phyloP scores from a whole-genome alignment of 2,113 vertebrate genomes.

The Tauraco erythrolophus region DNA sequence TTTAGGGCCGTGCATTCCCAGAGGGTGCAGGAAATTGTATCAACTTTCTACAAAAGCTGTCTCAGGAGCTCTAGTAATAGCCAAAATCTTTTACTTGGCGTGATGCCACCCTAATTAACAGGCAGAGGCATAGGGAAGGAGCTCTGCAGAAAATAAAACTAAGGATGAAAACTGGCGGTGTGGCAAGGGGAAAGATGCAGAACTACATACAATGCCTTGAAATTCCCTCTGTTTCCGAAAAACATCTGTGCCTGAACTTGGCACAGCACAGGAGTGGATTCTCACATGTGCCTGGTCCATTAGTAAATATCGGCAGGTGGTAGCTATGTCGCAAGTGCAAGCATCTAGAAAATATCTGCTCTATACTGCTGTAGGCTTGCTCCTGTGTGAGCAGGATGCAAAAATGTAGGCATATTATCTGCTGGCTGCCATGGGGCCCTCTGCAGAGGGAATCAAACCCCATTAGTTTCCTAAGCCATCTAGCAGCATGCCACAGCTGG shows the following conservation, averaged over 20 bases:
- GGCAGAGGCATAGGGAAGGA: neutral
- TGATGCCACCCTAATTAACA: neutral
- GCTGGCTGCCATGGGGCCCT: neutral
- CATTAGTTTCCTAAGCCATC: neutral
- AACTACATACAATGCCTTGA: neutral
- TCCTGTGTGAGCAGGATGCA: neutral
- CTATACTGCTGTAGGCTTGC: neutral
- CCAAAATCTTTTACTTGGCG: slow-evolving; percentile 22
- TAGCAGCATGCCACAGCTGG: neutral
- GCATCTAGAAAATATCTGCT: neutral
- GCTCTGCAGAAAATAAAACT: neutral
- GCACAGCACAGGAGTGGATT: neutral
- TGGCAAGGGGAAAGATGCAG: neutral
- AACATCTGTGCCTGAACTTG: neutral
- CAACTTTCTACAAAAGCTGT: slow-evolving; percentile 24
- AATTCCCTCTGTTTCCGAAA: neutral
- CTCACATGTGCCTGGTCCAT: neutral
- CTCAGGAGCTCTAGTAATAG: slow-evolving; percentile 9
- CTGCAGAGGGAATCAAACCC: neutral
- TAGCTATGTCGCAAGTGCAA: neutral
- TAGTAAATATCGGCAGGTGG: neutral
- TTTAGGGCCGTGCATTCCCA: slow-evolving; percentile 8
- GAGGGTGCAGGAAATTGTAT: neutral
- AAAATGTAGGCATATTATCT: neutral
- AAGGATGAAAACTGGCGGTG: neutral